These are phyloP conservation scores for Psophia crepitans DNA, from an alignment of 2,113 vertebrate genomes.

Conservation along the genomic window DNA sequence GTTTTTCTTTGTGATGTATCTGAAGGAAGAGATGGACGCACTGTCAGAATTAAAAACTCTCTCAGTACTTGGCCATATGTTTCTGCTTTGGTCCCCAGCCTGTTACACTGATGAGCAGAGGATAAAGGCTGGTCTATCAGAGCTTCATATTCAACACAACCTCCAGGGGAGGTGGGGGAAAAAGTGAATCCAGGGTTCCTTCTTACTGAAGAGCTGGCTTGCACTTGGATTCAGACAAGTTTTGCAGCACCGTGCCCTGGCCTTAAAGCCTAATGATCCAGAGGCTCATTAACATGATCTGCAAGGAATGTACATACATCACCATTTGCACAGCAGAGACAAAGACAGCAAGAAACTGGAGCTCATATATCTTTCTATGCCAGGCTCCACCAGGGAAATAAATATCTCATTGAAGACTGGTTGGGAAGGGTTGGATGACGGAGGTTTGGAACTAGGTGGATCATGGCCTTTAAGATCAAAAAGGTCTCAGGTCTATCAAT, in stretches of 20 bases:
- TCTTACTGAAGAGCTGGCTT: not conserved
- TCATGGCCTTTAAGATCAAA: not conserved
- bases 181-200: not conserved
- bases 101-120: not conserved
- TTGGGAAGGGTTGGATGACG: not conserved
- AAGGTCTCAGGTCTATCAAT: not conserved
- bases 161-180: not conserved
- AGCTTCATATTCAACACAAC: not conserved
- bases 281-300: not conserved
- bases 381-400: not conserved
- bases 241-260: not conserved
- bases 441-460: not conserved
- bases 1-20: not conserved
- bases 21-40: conserved; percentile 16
- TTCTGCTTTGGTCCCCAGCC: conserved; percentile 33
- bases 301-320: not conserved
- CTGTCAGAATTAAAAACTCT: conserved; percentile 21
- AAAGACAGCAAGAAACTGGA: not conserved
- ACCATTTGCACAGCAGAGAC: not conserved
- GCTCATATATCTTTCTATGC: not conserved
- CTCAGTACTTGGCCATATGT: conserved; percentile 21
- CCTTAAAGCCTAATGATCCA: not conserved
- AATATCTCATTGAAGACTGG: not conserved
- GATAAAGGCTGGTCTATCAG: not conserved
- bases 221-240: not conserved